These are phyloP conservation scores for Drosophila mimetica DNA, from an alignment of 2,888 invertebrate species.

Conservation along the genomic window DNA sequence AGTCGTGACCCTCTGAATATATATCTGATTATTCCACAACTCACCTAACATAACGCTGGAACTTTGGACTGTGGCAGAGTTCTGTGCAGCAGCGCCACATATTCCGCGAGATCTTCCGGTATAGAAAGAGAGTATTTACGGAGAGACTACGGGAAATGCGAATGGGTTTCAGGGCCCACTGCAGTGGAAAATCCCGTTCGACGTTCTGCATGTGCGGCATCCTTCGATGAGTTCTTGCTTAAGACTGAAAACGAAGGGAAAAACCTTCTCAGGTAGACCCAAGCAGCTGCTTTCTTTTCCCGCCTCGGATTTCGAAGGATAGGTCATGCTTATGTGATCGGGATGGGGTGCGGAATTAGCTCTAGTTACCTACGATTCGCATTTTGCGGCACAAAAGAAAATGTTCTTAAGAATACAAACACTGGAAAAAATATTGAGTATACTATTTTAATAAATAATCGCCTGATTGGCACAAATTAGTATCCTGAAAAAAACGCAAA, in stretches of 20 bases:
- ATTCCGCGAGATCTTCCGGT: constrained; percentile 9
- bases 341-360: not conserved
- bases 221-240: constrained; percentile 7
- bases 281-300: constrained; percentile 18
- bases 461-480: too few relatives aligned
- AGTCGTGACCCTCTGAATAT: not conserved
- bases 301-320: constrained; percentile 5
- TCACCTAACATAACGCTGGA: constrained; percentile 51
- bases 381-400: not conserved
- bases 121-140: not conserved
- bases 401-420: not conserved
- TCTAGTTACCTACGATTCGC: constrained; percentile 8
- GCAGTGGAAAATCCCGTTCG: constrained; percentile 7
- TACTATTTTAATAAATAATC: too few relatives aligned
- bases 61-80: constrained; percentile 42
- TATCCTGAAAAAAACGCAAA: too few relatives aligned
- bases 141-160: not conserved
- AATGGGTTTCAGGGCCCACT: constrained; percentile 3
- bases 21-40: not conserved
- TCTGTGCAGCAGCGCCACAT: constrained; percentile 25
- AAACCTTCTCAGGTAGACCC: constrained; percentile 7
- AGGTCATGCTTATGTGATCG: not conserved
- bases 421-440: constrained; percentile 10
- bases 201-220: constrained; percentile 28
- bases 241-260: constrained; percentile 3